Evolutionary conservation across 1,140 invertebrate species (phyloP), one percentile per base, ranked within the genome.

Genomic region (Venustaconcha ellipsiformis): DNA sequence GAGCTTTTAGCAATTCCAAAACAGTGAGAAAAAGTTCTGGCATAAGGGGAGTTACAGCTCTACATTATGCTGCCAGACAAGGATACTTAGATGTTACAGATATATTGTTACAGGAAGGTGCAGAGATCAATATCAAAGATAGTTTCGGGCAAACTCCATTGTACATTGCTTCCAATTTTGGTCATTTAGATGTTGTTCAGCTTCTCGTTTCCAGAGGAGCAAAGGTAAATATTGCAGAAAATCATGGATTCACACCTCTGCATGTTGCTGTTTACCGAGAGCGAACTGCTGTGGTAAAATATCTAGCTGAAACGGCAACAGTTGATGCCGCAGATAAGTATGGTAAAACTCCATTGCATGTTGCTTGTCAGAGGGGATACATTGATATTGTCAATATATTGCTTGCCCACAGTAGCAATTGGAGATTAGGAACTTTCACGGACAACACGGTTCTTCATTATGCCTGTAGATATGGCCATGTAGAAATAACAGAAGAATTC

Each of bases 241-340:
- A 76, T 14, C 62, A 76, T 70, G 74, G 74, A n/a, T 76, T 57
- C 60, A 76, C 74, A 66, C 74, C 74, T 20, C 55, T 76, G 55
- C 68, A 76, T 66, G 74, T 69, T 17, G 68, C 74, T 14, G 66
- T 76, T n/a, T 55, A n/a, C 56, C 58, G 58, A 59, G 56, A 64
- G 1, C 20, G 60, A n/a, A 18, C 23, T n/a, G 18, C 60, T 1
- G 11, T 70, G 15, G 74, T 57, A 6, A 20, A 15, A n/a, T 23
- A 55, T 6, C 37, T 76, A 12, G 15, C 18, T 18, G 14, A 14
- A 64, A 5, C 37, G 55, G 20, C 57, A 14, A 37, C 70, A 59
- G 69, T 76, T 14, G 71, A 76, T 55, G 26, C 20, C 13, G 8
- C 2, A 30, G 74, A 76, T 56, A 76, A 71, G 60, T 76, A 57